These are phyloP conservation scores for Anagrus nilaparvatae DNA, from an alignment of 1,140 invertebrate species.

Conservation along the genomic window DNA sequence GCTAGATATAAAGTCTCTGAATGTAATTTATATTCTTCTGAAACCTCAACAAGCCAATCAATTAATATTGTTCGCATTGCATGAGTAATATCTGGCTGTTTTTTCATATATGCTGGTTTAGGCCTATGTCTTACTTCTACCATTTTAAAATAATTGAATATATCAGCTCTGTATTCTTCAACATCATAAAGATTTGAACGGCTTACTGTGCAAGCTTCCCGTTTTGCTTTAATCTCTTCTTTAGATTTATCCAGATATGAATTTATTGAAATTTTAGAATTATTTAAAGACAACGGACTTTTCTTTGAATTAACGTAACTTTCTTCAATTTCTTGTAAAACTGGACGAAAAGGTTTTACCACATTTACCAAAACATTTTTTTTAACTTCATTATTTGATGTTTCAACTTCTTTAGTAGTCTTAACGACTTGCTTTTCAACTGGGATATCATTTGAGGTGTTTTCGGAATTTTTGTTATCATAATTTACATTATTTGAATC, in stretches of 20 bases:
- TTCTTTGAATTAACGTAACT: constrained; percentile 18
- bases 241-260: constrained; percentile 26
- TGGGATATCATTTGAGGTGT: constrained; percentile 14
- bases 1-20: constrained; percentile 84
- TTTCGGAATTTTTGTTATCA: constrained; percentile 36
- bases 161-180: constrained; percentile 70
- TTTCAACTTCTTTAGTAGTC: constrained; percentile 31
- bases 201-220: constrained; percentile 27
- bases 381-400: constrained; percentile 32
- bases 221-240: constrained; percentile 23
- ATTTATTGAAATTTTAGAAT: constrained; percentile 27
- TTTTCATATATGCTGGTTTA: constrained; percentile 83
- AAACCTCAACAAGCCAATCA: constrained; percentile 92
- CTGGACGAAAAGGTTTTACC: constrained; percentile 16
- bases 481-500: constrained; percentile 31
- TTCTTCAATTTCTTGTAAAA: constrained; percentile 24
- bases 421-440: constrained; percentile 31
- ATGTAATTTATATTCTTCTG: constrained; percentile 80
- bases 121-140: constrained; percentile 71
- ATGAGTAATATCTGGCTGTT: constrained; percentile 80
- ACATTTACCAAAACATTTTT: constrained; percentile 6
- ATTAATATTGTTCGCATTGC: constrained; percentile 84
- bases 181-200: constrained; percentile 52
- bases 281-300: constrained; percentile 42
- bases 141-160: constrained; percentile 68